Evolutionary conservation across 2,888 invertebrate species (phyloP).

Genomic region (Girardia tigrina): DNA sequence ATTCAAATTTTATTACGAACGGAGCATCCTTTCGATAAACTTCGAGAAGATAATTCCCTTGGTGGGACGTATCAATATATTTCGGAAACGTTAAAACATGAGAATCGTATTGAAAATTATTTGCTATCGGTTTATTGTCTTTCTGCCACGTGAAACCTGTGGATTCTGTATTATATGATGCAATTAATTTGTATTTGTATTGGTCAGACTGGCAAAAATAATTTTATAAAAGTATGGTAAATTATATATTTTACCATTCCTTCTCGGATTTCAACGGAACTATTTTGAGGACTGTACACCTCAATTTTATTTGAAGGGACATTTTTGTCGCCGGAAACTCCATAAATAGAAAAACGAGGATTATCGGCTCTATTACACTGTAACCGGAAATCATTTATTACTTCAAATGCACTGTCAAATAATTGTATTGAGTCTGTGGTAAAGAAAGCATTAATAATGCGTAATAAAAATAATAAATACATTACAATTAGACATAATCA

Average conservation of each 20-base stretch:
- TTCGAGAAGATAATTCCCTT: not conserved
- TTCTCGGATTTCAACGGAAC: not conserved
- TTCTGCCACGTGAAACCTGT: not conserved
- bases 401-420: constrained; percentile 8
- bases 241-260: no score
- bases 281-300: not conserved
- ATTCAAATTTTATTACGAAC: not conserved
- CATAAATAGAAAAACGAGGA: not conserved
- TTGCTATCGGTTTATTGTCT: not conserved
- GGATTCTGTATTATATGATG: not conserved
- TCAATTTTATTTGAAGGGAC: not conserved
- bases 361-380: not conserved
- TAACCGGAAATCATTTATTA: not conserved
- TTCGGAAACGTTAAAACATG: no score
- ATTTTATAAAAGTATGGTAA: no score
- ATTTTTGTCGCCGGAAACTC: not conserved
- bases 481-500: not conserved
- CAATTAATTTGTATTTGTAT: not conserved
- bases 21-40: not conserved
- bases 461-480: not conserved
- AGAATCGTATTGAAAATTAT: not conserved
- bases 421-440: not conserved
- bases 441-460: not conserved
- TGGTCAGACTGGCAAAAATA: no score
- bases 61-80: not conserved